A percentile compares a stretch with the other conserved stretches of the same genome.
phyloP scores from a whole-genome alignment of 2,113 vertebrate genomes.

The Tricholaema leucomelas region DNA sequence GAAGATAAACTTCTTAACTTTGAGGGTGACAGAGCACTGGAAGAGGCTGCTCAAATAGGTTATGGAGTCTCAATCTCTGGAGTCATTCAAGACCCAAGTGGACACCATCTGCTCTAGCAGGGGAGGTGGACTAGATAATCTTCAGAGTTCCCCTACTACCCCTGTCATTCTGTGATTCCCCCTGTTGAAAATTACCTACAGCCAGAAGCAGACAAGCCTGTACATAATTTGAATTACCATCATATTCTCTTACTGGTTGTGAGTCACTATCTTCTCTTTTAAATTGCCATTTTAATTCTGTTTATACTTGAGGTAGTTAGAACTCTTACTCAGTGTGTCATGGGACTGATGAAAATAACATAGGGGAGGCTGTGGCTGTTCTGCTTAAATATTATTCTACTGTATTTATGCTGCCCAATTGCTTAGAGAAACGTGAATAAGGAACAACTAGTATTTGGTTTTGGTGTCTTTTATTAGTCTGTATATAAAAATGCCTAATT shows the following conservation, averaged over 20 bases:
- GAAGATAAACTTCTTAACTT: too few species aligned
- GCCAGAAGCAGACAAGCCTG: not conserved
- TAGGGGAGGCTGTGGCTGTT: not conserved
- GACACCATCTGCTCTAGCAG: too few species aligned
- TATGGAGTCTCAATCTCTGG: too few species aligned
- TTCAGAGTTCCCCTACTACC: not conserved
- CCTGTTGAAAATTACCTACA: not conserved
- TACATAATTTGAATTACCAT: conserved; percentile 3
- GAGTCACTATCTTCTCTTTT: conserved; percentile 47
- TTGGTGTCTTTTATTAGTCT: not conserved
- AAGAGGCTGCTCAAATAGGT: too few species aligned
- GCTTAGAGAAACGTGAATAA: not conserved
- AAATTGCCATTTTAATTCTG: conserved; percentile 45
- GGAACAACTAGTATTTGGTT: not conserved
- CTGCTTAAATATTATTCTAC: not conserved
- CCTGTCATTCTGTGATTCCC: not conserved
- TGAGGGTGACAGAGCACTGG: too few species aligned
- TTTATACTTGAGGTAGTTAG: conserved; percentile 31
- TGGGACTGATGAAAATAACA: conserved; percentile 16
- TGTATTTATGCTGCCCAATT: not conserved
- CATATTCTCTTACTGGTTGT: not conserved
- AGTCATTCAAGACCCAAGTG: too few species aligned
- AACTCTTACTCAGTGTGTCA: conserved; percentile 45
- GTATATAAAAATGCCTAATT: not conserved
- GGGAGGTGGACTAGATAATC: not conserved